Evolutionary conservation across 2,888 invertebrate genomes (phyloP).

Genomic region (Drosophila nr. fundita): DNA sequence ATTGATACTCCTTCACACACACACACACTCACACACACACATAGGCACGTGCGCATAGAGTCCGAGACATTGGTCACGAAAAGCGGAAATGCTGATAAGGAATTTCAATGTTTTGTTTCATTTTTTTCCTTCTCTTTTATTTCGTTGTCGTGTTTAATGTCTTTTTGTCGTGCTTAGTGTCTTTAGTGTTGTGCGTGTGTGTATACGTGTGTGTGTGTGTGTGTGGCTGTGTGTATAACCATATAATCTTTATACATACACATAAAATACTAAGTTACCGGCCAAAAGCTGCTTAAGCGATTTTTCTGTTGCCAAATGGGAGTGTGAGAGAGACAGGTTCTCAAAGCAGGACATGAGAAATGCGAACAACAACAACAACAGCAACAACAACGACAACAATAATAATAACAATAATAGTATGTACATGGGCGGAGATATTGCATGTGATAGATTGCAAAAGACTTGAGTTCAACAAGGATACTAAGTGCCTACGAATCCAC

Average conservation of each 20-base stretch:
- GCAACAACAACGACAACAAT: conserved; percentile 17
- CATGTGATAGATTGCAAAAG: conserved; percentile 26
- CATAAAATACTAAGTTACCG: conserved; percentile 68
- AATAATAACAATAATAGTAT: not conserved
- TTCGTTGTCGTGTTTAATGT: conserved; percentile 84
- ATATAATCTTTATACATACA: conserved; percentile 73
- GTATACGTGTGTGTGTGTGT: conserved; percentile 28
- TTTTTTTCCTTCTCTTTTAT: conserved; percentile 76
- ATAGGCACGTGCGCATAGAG: conserved; percentile 44
- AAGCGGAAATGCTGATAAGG: conserved; percentile 85
- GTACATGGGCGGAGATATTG: conserved; percentile 19
- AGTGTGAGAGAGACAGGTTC: conserved; percentile 23
- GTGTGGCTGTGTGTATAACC: conserved; percentile 51
- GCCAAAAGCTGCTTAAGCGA: conserved; percentile 44
- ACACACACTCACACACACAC: conserved; percentile 13
- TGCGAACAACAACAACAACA: conserved; percentile 20
- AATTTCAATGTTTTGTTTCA: conserved; percentile 80
- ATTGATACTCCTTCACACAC: conserved; percentile 59
- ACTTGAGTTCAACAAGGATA: not conserved
- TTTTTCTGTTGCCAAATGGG: conserved; percentile 24
- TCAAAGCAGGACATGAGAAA: conserved; percentile 33
- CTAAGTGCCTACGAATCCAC: not conserved
- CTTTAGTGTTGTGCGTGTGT: conserved; percentile 65
- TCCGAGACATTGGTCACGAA: conserved; percentile 85
- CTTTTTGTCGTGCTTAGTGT: conserved; percentile 84